Base-by-base conservation (phyloP, 2,888 invertebrate species). In the Lamellibrachia satsuma region DNA sequence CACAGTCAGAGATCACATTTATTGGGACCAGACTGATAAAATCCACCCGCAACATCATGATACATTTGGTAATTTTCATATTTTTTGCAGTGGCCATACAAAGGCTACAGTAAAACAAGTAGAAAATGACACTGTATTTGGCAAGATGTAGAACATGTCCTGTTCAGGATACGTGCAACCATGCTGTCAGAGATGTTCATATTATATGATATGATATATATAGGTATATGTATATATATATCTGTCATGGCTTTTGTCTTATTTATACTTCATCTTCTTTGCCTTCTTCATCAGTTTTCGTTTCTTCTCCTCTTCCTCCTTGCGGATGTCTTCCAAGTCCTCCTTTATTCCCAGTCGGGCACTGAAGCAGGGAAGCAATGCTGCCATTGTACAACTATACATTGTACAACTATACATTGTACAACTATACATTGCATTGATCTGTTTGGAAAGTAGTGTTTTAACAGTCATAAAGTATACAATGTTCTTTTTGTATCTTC, bases 321-420 rank as follows among this genome's bases (percentile, higher is more conserved):
- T 97, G 94, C 97, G 97, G 97, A 98, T 98, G 93, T 99, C 99
- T 97, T 99, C 99, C 94, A 99, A 97, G 97, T 99, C 99, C 97
- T 99, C 99, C 97, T 98, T 97, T 94, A 98, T 97, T 94, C 98
- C 98, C 94, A 96, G 98, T 90, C 95, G 94, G 22, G 96, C 95
- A 94, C 96, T 96, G 93, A 93, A 95, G 93, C 92, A 93, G 52
- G 92, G 8, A 75, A 75, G n/a, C 75, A 75, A 75, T 4, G 22
- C 75, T 75, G 75, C 2, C 22, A 22, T 75, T 75, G 22, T 75
- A 75, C 75, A 22, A 75, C 15, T 6, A 11, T 11, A 8, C 57
- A 57, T 57, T 11, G 11, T 11, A 57, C 57, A 57, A 57, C 39
- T 39, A 39, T 39, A 57, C 57, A 8, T 57, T 15, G 57, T 8